Evolutionary conservation across 2,888 invertebrate species (phyloP).

Genomic region (Zaprionus obscuricornis): DNA sequence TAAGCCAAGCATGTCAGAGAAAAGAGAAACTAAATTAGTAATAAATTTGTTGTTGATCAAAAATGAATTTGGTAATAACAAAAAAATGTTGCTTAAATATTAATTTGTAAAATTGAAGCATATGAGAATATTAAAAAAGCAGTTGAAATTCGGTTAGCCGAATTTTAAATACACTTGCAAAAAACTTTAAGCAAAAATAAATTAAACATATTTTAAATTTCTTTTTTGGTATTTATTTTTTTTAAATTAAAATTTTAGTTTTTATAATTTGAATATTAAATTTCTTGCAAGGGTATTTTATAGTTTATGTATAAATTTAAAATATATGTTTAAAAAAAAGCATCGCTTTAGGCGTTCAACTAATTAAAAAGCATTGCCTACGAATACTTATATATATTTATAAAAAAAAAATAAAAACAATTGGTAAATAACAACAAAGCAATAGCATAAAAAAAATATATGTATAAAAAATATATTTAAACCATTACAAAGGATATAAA

Average conservation of each 20-base stretch:
- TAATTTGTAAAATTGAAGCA: conserved; percentile 17
- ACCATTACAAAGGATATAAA: conserved; percentile 29
- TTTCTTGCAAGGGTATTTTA: conserved; percentile 49
- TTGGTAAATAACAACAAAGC: conserved; percentile 12
- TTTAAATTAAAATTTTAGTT: too few relatives aligned
- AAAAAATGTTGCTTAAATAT: conserved; percentile 12
- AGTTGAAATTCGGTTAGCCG: too few relatives aligned
- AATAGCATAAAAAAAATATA: conserved; percentile 8
- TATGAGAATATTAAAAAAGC: too few relatives aligned
- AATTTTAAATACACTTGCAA: too few relatives aligned
- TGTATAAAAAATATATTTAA: conserved; percentile 6
- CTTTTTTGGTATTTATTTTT: too few relatives aligned
- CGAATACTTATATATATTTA: too few relatives aligned
- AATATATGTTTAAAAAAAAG: conserved; percentile 5
- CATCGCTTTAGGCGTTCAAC: conserved; percentile 13
- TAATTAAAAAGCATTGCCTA: conserved; percentile 47
- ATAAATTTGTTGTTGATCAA: conserved; percentile 66
- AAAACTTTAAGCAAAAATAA: too few relatives aligned
- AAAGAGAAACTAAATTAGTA: conserved; percentile 82
- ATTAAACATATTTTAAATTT: too few relatives aligned
- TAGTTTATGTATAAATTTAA: too few relatives aligned
- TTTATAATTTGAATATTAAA: too few relatives aligned
- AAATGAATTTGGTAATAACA: conserved; percentile 21
- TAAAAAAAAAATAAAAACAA: too few relatives aligned
- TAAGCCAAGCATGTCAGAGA: conserved; percentile 82